These are phyloP conservation scores for Meta bourneti DNA, from an alignment of 2,888 invertebrate species.

Conservation along the genomic window DNA sequence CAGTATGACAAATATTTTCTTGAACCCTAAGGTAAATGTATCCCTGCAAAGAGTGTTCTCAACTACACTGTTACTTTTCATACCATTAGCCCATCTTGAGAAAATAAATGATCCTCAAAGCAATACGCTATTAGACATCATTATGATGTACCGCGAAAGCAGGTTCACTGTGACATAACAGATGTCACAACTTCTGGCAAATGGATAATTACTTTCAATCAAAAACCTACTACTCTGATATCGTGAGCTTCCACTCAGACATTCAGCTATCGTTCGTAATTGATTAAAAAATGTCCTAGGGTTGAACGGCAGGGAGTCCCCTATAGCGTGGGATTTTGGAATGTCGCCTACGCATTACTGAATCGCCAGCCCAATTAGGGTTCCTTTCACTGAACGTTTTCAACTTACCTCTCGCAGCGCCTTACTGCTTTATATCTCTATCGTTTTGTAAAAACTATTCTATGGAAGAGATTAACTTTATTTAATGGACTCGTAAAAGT, in stretches of 20 bases:
- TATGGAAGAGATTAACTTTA: background rate
- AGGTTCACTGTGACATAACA: background rate
- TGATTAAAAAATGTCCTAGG: constrained; percentile 47
- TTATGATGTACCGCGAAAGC: background rate
- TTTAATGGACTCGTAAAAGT: background rate
- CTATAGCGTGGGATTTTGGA: constrained; percentile 11
- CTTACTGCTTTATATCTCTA: background rate
- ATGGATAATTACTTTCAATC: constrained; percentile 31
- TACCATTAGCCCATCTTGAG: background rate
- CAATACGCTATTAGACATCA: background rate
- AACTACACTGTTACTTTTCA: background rate
- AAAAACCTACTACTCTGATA: constrained; percentile 22
- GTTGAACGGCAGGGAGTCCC: background rate
- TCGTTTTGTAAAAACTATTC: background rate
- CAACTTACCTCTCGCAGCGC: background rate
- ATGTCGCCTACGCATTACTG: background rate
- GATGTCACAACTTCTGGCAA: background rate
- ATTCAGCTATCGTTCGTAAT: constrained; percentile 26
- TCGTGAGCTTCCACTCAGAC: background rate
- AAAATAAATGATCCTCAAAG: background rate
- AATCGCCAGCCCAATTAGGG: background rate
- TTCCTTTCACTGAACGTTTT: background rate
- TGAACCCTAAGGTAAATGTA: background rate
- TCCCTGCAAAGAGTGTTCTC: background rate
- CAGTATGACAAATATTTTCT: background rate